Percentiles rank a stretch among this genome's conserved stretches.
Evolutionary conservation across 2,113 vertebrate species (phyloP).

Genomic region (Arizona elegans): DNA sequence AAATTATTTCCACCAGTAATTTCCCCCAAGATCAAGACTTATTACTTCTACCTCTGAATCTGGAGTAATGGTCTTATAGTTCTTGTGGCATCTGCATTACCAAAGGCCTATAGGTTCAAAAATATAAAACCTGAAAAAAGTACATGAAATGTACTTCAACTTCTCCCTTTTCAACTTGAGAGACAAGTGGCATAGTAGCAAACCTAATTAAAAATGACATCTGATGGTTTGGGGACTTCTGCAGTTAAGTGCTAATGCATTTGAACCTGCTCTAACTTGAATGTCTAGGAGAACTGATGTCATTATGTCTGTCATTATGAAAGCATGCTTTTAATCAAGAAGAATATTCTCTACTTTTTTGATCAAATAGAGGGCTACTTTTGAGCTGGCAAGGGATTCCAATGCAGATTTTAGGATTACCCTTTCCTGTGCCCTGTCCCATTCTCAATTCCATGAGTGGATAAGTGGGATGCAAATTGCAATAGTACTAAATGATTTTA

Average conservation of each 20-base stretch:
- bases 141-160: neutral
- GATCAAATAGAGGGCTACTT: neutral
- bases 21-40: neutral
- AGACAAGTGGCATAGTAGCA: conserved; percentile 1
- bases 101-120: neutral
- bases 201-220: conserved; percentile 16
- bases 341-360: neutral
- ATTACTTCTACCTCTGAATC: neutral
- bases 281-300: neutral
- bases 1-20: neutral
- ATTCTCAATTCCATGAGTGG: neutral
- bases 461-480: neutral
- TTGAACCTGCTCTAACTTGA: neutral
- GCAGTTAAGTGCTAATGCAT: conserved; percentile 3
- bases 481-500: neutral
- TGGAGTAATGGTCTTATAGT: neutral
- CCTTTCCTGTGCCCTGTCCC: neutral
- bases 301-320: neutral
- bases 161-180: neutral
- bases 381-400: neutral
- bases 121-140: neutral
- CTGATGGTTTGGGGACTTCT: conserved; percentile 11
- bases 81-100: neutral
- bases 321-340: neutral
- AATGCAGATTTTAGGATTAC: neutral